Conservation (phyloP, 2,113 vertebrate species). For the Hypocryptadius cinnamomeus region DNA sequence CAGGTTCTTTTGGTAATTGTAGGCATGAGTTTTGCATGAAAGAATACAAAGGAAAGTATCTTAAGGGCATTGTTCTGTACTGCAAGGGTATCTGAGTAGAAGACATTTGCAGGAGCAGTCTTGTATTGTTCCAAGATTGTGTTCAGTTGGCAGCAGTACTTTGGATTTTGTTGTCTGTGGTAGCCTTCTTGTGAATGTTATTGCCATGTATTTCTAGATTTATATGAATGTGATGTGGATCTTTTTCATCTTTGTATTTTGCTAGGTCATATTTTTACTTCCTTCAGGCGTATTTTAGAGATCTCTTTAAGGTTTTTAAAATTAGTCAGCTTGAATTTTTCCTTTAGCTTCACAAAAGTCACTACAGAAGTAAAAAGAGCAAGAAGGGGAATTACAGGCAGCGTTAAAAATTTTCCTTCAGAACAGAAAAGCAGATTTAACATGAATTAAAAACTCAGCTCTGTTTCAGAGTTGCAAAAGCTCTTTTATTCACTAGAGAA, state of each 20-base stretch:
- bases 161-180: background rate
- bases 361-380: background rate
- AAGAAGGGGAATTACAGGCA: background rate
- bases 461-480: slow-evolving; percentile 53
- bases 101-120: background rate
- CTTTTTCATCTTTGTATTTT: background rate
- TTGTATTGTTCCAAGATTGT: background rate
- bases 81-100: background rate
- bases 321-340: background rate
- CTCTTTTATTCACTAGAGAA: slow-evolving; percentile 48
- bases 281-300: background rate
- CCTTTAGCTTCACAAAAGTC: slow-evolving; percentile 11
- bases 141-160: background rate
- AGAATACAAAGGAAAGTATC: background rate
- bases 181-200: background rate
- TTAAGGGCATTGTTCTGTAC: background rate
- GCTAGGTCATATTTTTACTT: background rate
- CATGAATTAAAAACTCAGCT: slow-evolving; percentile 38
- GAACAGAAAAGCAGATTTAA: slow-evolving; percentile 39
- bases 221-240: background rate
- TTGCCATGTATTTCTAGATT: background rate
- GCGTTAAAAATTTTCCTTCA: background rate
- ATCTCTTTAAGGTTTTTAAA: background rate
- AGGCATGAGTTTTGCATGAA: background rate
- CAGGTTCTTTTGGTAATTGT: background rate